Conservation (phyloP, 1,140 invertebrate species). For the Trissolcus basalis region DNA sequence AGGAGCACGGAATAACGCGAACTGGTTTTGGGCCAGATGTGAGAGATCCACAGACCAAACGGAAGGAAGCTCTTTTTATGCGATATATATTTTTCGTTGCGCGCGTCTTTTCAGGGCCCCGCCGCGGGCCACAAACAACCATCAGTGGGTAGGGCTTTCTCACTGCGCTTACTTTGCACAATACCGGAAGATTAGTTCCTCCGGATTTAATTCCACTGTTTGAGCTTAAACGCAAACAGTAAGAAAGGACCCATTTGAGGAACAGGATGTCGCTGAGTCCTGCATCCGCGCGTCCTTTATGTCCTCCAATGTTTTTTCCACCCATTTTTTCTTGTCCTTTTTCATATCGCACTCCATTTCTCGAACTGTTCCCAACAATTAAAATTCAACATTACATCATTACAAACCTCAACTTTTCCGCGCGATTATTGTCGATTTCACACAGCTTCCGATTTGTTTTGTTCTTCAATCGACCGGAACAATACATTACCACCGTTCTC, state of each 20-base stretch:
- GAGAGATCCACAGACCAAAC: constrained; percentile 10
- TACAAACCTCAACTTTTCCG: too few relatives aligned
- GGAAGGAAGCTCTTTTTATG: constrained; percentile 2
- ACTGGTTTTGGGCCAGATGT: background rate
- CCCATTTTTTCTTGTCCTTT: constrained; percentile 16
- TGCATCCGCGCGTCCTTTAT: constrained; percentile 56
- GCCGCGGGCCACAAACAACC: constrained; percentile 11
- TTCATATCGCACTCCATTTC: background rate
- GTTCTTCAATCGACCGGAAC: background rate
- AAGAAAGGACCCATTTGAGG: constrained; percentile 65
- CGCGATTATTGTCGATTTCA: too few relatives aligned
- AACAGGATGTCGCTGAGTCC: constrained; percentile 69
- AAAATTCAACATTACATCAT: background rate
- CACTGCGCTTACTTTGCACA: constrained; percentile 56
- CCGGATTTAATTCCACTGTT: constrained; percentile 71
- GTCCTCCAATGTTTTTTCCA: constrained; percentile 25
- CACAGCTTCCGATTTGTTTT: background rate
- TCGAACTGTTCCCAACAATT: background rate
- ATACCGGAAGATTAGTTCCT: constrained; percentile 69
- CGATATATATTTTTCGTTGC: background rate
- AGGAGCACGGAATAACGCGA: constrained; percentile 2
- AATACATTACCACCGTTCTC: too few relatives aligned
- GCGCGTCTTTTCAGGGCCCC: constrained; percentile 10
- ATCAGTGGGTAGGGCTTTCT: constrained; percentile 37
- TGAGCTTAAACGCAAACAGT: constrained; percentile 72